Base-by-base conservation (phyloP, 1,140 invertebrate species). In the Drosophila ogumai region DNA sequence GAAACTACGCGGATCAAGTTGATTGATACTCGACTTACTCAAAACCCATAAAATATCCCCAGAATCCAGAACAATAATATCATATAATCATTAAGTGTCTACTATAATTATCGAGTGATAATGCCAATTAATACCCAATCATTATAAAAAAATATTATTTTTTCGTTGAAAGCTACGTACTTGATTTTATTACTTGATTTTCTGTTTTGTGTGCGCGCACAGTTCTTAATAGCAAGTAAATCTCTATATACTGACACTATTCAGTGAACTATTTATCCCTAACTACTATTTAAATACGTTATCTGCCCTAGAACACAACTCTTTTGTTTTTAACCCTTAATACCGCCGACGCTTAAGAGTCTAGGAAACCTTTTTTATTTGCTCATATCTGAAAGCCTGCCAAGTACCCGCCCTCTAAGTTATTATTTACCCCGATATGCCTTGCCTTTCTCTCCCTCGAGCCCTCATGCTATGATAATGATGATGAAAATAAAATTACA, bases 271-370 rank as follows among this genome's bases (percentile, higher is more conserved):
- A 34, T 69, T 10, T 69, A 22, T 64, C 67, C 49, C 69, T 69
- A 76, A 65, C 50, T 49, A 82, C 44, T 61, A 43, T 74, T 31
- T 72, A 46, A 57, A 46, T 44, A 38, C 34, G 65, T 75, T 64
- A 28, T 78, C 54, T 82, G 56, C 75, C 60, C 32, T 79, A 86
- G 67, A 81, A 73, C 68, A 78, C 67, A 60, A 72, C 32, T 75
- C 73, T 78, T 78, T 71, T 78, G 74, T 86, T 85, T 78, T 86
- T 86, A 87, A 87, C 69, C 47, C 72, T 59, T 36, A 75, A 87
- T 79, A 52, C 75, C 61, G 78, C 79, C 75, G 61, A 72, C 57
- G 75, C 82, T 87, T 87, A 32, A 55, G 50, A 56, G 36, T 28
- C 50, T 54, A 36, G 25, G 41, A 59, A 59, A 44, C 32, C 32